phyloP scores from a whole-genome alignment of 2,113 vertebrate species.

The Talpa occidentalis region DNA sequence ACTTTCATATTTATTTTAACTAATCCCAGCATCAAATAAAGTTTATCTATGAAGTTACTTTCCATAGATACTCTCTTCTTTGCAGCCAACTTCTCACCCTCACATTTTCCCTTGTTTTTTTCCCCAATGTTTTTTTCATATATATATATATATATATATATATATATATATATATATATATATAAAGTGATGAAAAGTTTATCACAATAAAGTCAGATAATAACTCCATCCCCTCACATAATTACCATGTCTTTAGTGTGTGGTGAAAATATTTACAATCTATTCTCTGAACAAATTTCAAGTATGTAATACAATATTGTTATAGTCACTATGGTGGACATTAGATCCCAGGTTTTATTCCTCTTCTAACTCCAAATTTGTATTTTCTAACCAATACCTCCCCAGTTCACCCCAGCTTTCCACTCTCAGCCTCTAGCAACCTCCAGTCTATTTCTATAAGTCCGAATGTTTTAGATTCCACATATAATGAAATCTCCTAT shows the following conservation, averaged over 20 bases:
- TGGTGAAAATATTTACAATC: not conserved
- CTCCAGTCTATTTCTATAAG: not conserved
- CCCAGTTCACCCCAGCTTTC: not conserved
- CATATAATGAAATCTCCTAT: not conserved
- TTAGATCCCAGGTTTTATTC: not conserved
- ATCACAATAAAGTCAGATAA: not conserved
- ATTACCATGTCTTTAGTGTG: not conserved
- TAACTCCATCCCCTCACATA: not conserved
- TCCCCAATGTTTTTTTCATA: no score
- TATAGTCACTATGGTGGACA: no score
- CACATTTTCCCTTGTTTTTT: not conserved
- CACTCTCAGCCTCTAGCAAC: not conserved
- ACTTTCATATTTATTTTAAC: not conserved
- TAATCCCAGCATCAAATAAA: not conserved
- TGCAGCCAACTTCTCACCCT: not conserved
- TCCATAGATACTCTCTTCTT: not conserved
- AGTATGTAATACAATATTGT: no score
- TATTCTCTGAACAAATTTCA: not conserved
- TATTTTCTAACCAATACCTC: not conserved
- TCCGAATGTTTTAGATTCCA: not conserved
- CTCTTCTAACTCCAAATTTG: not conserved
- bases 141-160: no score
- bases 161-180: no score
- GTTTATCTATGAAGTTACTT: not conserved
- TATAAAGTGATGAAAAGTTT: not conserved